Conservation (phyloP, 2,113 vertebrate genomes). For the Brachypodius melanocephalos region DNA sequence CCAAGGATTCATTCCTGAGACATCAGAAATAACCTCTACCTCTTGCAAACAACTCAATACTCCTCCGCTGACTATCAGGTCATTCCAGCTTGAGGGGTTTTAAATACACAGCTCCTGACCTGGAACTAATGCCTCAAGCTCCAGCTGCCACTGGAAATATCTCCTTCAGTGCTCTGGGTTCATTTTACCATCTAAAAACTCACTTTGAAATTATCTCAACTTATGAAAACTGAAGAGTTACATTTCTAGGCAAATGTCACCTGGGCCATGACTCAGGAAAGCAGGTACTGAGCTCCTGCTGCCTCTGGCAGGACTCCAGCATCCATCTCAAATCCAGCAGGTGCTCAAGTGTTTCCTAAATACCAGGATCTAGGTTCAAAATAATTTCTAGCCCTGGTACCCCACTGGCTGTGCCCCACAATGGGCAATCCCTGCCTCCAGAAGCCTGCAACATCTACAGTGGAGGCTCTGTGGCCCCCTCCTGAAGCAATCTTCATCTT, state of each 20-base stretch:
- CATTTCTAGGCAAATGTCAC: rapidly evolving
- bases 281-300: not conserved
- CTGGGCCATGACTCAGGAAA: not conserved
- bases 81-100: not conserved
- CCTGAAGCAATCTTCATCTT: not conserved
- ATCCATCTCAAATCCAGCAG: not conserved
- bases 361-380: not conserved
- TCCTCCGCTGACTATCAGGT: not conserved
- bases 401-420: not conserved
- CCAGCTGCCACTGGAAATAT: not conserved
- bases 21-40: not conserved
- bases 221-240: not conserved
- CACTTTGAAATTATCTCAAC: not conserved
- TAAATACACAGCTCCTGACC: not conserved
- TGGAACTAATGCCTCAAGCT: not conserved
- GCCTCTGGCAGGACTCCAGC: not conserved
- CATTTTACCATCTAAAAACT: not conserved
- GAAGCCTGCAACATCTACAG: not conserved
- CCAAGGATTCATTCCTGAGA: not conserved
- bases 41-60: not conserved
- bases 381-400: not conserved
- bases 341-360: not conserved
- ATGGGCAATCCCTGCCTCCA: not conserved
- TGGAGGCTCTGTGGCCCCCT: not conserved
- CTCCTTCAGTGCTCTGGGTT: not conserved